Conservation (phyloP, 1,140 invertebrate species). For the Vanessa atalanta region DNA sequence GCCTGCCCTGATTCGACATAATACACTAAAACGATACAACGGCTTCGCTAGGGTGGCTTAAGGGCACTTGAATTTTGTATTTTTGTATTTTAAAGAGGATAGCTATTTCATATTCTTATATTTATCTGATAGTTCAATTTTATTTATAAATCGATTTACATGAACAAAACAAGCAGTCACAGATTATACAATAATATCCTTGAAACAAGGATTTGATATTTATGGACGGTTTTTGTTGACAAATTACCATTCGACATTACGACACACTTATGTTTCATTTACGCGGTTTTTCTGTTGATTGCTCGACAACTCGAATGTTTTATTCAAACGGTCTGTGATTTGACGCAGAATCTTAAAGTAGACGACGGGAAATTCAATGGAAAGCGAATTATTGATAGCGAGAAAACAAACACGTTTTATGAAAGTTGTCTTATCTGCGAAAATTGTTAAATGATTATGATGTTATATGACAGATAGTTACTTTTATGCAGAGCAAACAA, state of each 20-base stretch:
- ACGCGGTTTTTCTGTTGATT: conserved; percentile 6
- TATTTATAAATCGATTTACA: too few relatives aligned
- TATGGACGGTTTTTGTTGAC: neutral
- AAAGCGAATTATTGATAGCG: neutral
- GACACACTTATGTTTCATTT: conserved; percentile 9
- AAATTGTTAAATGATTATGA: too few relatives aligned
- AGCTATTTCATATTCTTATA: neutral
- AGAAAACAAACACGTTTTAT: neutral
- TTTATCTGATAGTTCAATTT: neutral
- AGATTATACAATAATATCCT: neutral
- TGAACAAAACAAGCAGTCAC: too few relatives aligned
- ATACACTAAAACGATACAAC: conserved; percentile 9
- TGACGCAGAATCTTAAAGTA: conserved; percentile 11
- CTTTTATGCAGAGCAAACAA: too few relatives aligned
- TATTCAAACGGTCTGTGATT: conserved; percentile 9
- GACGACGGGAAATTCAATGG: neutral
- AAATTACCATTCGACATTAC: neutral
- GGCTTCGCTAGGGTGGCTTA: conserved; percentile 8
- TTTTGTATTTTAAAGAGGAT: neutral
- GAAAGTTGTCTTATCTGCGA: too few relatives aligned
- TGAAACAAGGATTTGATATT: neutral
- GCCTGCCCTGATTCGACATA: conserved; percentile 17
- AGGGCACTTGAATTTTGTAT: conserved; percentile 13
- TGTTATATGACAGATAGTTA: too few relatives aligned
- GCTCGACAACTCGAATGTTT: conserved; percentile 11